Evolutionary conservation across 1,140 invertebrate genomes (phyloP), one percentile per base, ranked within the genome.

Genomic region (Carcinoscorpius rotundicauda): DNA sequence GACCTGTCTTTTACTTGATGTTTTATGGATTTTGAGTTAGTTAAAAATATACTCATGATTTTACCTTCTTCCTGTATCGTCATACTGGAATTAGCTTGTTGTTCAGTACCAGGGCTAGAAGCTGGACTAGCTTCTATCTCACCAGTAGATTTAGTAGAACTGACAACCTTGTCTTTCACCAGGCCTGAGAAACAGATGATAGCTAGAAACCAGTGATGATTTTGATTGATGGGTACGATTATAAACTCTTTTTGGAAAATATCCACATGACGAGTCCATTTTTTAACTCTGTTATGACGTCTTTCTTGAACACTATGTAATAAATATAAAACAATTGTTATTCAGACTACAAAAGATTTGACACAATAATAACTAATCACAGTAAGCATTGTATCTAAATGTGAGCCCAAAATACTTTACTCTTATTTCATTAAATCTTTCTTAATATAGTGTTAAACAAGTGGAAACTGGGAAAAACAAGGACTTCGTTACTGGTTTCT

Each of bases 211-310:
- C 96, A 99, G 82, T 99, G 96, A 51, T 82, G 81, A 72, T 93
- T 90, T 82, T 98, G 93, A 82, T 97, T 97, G 56, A 98, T 97
- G 69, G 96, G 95, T 75, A 99, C 88, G 69, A 99, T 84, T 62
- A 99, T 85, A 76, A 89, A 98, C 77, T 98, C 95, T 82, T 97
- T 97, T 60, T 90, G 84, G 79, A 99, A 99, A 61, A 99, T 85
- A 78, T 98, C 91, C 0, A 97, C 88, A 77, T 89, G 87, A 75
- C 94, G 94, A 0, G 95, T 98, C 95, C 96, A 98, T 9, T 86
- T 93, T 75, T 93, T 91, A 5, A 98, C 93, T 71, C 91, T 80
- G 0, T 83, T 82, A 76, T 97, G 93, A 62, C 92, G 81, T 76
- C 89, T 91, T 69, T 92, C 87, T 6, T 88, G 84, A 4, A 88